phyloP scores from a whole-genome alignment of 2,113 vertebrate genomes.

The Leucosticte australis region DNA sequence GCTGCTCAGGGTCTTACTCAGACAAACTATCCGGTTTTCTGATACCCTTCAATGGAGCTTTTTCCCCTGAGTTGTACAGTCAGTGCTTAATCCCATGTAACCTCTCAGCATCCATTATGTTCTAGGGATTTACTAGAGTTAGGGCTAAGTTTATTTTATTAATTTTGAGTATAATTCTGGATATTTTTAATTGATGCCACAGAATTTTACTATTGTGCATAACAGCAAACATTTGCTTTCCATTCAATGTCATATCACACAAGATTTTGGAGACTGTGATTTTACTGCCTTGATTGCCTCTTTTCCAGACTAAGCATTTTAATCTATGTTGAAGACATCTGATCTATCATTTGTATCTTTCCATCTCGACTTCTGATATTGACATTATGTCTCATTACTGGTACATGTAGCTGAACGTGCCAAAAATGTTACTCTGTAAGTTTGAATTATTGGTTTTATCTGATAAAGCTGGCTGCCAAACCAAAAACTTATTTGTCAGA shows the following conservation, averaged over 20 bases:
- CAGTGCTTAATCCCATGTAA: not conserved
- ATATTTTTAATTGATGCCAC: not conserved
- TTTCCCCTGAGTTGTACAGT: not conserved
- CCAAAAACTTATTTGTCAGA: not conserved
- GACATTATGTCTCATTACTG: not conserved
- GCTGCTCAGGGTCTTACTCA: not conserved
- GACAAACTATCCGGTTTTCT: not conserved
- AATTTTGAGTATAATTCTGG: not conserved
- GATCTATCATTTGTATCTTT: not conserved
- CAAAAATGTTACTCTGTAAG: not conserved
- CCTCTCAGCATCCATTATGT: not conserved
- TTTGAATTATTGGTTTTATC: not conserved
- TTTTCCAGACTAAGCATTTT: not conserved
- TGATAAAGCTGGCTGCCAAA: not conserved
- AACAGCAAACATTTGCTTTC: not conserved
- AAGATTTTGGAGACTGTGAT: not conserved
- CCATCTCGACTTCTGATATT: not conserved
- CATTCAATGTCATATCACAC: not conserved
- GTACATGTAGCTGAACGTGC: not conserved
- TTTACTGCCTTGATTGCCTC: not conserved
- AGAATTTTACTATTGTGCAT: not conserved
- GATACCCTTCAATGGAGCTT: not conserved
- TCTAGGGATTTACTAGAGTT: not conserved
- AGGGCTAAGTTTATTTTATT: not conserved
- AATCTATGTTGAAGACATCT: not conserved